Conservation (phyloP, 2,888 invertebrate species). For the Conistra vaccinii region DNA sequence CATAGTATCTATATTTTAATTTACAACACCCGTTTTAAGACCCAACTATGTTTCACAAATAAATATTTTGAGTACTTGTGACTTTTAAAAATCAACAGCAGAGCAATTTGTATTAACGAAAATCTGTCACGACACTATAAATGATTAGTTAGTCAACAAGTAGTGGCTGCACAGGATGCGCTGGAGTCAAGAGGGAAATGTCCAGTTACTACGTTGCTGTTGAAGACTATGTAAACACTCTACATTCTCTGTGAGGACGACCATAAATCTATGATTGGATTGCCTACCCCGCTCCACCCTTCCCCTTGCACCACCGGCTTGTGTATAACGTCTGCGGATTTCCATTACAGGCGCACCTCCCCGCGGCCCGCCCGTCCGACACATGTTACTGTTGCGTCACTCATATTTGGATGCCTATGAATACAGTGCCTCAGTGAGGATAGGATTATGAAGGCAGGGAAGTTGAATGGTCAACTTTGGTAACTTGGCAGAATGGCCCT, state of each 20-base stretch:
- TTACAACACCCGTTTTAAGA: not conserved
- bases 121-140: too few species aligned
- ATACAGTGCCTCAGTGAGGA: conserved; percentile 49
- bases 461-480: not conserved
- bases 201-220: not conserved
- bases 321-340: conserved; percentile 80
- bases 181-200: not conserved
- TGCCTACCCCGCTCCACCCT: conserved; percentile 29
- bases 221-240: not conserved
- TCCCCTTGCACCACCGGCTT: conserved; percentile 56
- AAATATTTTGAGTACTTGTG: not conserved
- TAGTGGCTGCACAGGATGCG: not conserved
- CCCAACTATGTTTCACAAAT: not conserved
- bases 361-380: conserved; percentile 67
- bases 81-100: not conserved
- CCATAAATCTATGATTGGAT: not conserved
- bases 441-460: not conserved
- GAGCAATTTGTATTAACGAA: not conserved
- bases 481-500: not conserved
- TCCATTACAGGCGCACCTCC: conserved; percentile 81
- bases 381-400: conserved; percentile 63
- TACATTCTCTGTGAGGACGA: not conserved
- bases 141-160: not conserved
- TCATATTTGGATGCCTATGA: conserved; percentile 55
- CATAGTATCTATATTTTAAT: not conserved